phyloP scores from a whole-genome alignment of 2,113 vertebrate genomes.

The Syrmaticus mikado region DNA sequence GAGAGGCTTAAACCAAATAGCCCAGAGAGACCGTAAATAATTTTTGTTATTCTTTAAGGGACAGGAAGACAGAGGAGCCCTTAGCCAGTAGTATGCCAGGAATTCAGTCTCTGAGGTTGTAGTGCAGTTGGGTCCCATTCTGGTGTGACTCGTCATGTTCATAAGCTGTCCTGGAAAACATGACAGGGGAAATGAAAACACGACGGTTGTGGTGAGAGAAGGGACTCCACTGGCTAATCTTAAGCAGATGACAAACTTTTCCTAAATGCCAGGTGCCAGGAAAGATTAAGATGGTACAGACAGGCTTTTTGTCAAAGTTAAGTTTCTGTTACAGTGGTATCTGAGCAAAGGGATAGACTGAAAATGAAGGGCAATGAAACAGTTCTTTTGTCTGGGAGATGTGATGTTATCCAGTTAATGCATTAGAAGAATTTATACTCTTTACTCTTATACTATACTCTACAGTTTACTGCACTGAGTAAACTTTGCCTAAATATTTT shows the following conservation, averaged over 20 bases:
- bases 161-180: neutral
- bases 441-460: no score
- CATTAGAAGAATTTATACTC: neutral
- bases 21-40: neutral
- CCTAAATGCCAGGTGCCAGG: neutral
- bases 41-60: conserved; percentile 27
- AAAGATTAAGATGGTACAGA: neutral
- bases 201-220: neutral
- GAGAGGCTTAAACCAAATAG: conserved; percentile 22
- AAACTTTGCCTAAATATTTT: neutral
- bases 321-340: neutral
- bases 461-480: no score
- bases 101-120: neutral
- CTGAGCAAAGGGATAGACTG: neutral
- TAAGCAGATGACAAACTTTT: neutral
- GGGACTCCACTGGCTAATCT: neutral
- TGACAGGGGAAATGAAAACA: neutral
- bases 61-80: neutral
- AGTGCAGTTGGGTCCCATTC: neutral
- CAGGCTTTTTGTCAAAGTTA: neutral
- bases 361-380: neutral
- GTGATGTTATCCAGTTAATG: neutral
- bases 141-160: neutral
- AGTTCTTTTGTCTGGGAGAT: neutral
- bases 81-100: neutral